phyloP scores from a whole-genome alignment of 2,797 vertebrate genomes.

The Geotria australis region DNA sequence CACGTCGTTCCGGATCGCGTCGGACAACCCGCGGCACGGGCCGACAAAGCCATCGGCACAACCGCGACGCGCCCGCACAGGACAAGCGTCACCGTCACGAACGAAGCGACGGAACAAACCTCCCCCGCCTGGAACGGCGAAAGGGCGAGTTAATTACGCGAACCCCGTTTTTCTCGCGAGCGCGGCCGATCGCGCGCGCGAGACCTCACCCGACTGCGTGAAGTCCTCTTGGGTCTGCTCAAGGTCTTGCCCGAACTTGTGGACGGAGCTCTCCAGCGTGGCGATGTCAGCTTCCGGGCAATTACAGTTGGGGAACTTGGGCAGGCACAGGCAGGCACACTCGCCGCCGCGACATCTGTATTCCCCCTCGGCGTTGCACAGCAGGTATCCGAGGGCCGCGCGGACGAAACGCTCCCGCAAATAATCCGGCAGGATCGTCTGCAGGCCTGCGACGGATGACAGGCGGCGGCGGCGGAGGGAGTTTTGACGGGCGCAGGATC shows the following conservation, averaged over 20 bases:
- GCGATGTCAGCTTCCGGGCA: constrained; percentile 64
- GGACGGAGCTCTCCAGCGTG: constrained; percentile 55
- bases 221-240: constrained; percentile 43
- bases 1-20: no score
- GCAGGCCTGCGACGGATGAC: constrained; percentile 28
- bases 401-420: constrained; percentile 60
- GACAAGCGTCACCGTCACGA: no score
- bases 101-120: no score
- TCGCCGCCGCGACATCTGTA: constrained; percentile 53
- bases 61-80: no score
- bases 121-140: no score
- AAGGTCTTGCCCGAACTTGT: constrained; percentile 42
- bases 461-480: neutral
- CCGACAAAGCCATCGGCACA: no score
- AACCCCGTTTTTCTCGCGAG: no score
- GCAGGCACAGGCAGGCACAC: constrained; percentile 62
- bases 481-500: no score
- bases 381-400: constrained; percentile 77
- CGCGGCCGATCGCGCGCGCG: no score
- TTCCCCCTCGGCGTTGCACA: constrained; percentile 67
- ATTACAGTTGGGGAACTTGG: constrained; percentile 57
- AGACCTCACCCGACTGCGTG: constrained; percentile 46
- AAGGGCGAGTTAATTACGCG: no score
- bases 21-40: no score
- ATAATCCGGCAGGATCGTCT: constrained; percentile 60